phyloP scores from a whole-genome alignment of 2,797 vertebrate species.

The Borostomias antarcticus region DNA sequence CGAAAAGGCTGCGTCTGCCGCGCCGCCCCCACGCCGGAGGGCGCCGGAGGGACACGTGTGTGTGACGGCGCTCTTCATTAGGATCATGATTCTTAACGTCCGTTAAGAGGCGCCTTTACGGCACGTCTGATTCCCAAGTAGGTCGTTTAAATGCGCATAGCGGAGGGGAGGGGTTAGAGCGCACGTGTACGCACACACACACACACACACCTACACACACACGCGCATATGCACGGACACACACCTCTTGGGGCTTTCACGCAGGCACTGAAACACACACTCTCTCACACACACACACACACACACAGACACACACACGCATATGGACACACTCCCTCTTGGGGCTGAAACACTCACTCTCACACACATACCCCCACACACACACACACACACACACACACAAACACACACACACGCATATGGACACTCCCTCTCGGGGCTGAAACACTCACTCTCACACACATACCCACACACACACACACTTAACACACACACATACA shows the following conservation, averaged over 20 bases:
- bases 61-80: too few species aligned
- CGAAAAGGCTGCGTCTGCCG: too few species aligned
- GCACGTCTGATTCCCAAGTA: too few species aligned
- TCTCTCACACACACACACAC: not conserved
- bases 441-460: not conserved
- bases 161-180: too few species aligned
- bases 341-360: not conserved
- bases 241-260: not conserved
- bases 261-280: not conserved
- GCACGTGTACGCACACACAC: too few species aligned
- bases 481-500: not conserved
- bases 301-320: not conserved
- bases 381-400: constrained; percentile 9
- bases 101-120: too few species aligned
- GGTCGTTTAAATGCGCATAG: too few species aligned
- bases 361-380: constrained; percentile 4
- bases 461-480: not conserved
- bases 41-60: too few species aligned
- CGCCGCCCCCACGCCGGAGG: too few species aligned
- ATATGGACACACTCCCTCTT: too few species aligned
- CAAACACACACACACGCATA: not conserved
- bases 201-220: constrained; percentile 13
- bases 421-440: not conserved
- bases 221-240: not conserved
- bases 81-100: too few species aligned